These are phyloP conservation scores for Lepidurus couesii DNA, from an alignment of 1,140 invertebrate genomes.

Conservation along the genomic window DNA sequence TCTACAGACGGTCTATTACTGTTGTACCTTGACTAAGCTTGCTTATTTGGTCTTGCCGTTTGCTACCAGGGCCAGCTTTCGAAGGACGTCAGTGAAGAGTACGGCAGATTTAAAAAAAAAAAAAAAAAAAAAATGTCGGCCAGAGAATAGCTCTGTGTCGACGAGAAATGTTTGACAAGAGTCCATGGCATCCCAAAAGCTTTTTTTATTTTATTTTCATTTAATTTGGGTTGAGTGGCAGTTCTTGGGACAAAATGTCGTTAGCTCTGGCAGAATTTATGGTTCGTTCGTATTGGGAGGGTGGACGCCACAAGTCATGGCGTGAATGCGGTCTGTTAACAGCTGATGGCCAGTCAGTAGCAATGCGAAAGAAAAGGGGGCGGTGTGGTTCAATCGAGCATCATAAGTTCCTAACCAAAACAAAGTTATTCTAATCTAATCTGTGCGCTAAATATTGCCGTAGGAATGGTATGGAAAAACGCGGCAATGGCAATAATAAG, in stretches of 20 bases:
- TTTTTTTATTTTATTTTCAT: not conserved
- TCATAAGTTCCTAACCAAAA: not conserved
- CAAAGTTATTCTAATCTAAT: not conserved
- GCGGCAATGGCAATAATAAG: not conserved
- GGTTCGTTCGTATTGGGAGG: not conserved
- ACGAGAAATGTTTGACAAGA: not conserved
- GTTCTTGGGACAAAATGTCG: constrained; percentile 11
- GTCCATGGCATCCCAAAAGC: not conserved
- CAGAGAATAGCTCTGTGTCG: not conserved
- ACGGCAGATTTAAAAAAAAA: not conserved
- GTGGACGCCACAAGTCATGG: constrained; percentile 13
- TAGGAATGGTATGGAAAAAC: not conserved
- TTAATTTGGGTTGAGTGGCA: not conserved
- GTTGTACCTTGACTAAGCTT: constrained; percentile 12
- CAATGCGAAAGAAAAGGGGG: not conserved
- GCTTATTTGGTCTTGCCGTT: not conserved
- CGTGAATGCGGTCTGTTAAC: constrained; percentile 4
- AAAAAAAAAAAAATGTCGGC: not conserved
- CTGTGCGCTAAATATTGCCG: not conserved
- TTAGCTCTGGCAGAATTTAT: not conserved
- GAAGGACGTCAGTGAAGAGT: not conserved
- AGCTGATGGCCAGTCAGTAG: constrained; percentile 4
- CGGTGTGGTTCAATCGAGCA: not conserved
- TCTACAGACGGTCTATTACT: not conserved
- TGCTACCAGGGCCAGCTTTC: not conserved